A percentile compares a stretch with the other conserved stretches of the same genome.
phyloP scores from a whole-genome alignment of 2,797 vertebrate species.

The Darevskia mixta region DNA sequence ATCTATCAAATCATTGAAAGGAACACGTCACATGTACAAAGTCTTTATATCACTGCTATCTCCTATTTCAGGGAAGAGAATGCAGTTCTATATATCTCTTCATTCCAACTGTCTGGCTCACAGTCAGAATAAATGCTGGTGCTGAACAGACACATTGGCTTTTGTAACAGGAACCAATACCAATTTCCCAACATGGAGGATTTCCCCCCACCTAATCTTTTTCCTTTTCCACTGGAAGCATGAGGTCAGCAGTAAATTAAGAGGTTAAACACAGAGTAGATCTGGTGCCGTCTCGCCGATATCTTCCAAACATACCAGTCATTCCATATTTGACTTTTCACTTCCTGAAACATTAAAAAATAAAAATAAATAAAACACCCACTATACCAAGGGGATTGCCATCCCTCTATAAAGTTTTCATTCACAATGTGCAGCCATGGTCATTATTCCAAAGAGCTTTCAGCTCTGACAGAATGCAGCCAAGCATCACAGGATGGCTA shows the following conservation, averaged over 20 bases:
- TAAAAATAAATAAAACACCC: background rate
- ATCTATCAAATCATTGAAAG: background rate
- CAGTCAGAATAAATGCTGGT: background rate
- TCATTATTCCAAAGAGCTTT: slow-evolving; percentile 15
- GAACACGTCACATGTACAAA: background rate
- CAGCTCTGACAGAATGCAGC: slow-evolving; percentile 3
- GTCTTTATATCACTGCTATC: background rate
- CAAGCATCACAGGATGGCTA: background rate
- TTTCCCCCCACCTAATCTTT: background rate
- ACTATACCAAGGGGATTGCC: background rate
- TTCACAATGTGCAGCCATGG: background rate
- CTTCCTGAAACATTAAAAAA: background rate
- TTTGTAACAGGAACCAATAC: background rate
- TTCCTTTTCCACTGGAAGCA: background rate
- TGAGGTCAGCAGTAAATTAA: slow-evolving; percentile 15
- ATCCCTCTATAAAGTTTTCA: background rate
- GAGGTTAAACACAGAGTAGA: background rate
- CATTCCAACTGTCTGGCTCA: background rate
- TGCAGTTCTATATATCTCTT: background rate
- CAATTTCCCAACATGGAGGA: background rate
- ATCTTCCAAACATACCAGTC: background rate
- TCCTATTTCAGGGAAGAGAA: background rate
- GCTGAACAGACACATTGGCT: background rate
- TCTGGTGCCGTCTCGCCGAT: background rate
- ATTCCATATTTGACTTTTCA: background rate